Evolutionary conservation across 2,113 vertebrate genomes (phyloP).

Genomic region (Corydoras maculifer): DNA sequence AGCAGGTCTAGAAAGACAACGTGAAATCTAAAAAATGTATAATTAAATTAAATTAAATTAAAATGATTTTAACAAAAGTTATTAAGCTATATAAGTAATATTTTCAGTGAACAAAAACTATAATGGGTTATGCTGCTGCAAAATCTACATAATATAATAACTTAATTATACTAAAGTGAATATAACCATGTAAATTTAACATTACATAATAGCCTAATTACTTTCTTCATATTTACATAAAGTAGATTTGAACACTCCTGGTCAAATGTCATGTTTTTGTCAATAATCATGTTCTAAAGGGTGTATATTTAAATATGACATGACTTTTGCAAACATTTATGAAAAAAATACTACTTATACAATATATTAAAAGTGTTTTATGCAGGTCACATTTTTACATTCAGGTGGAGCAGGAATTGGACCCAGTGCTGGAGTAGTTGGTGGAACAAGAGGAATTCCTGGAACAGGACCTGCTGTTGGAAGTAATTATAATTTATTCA

Average conservation of each 20-base stretch:
- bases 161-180: not conserved
- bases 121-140: slow-evolving; percentile 21
- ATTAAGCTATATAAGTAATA: too few relatives aligned
- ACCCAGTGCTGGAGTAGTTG: not conserved
- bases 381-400: not conserved
- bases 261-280: too few relatives aligned
- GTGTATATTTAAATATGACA: too few relatives aligned
- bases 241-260: too few relatives aligned
- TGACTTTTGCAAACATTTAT: too few relatives aligned
- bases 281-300: too few relatives aligned
- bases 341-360: too few relatives aligned
- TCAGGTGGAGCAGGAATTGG: slow-evolving; percentile 26
- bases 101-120: not conserved
- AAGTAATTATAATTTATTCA: slow-evolving; percentile 11
- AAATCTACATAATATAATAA: slow-evolving; percentile 63
- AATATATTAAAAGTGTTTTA: not conserved
- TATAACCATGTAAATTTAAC: not conserved
- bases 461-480: slow-evolving; percentile 19
- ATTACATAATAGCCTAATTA: not conserved
- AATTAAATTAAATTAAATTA: too few relatives aligned
- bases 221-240: too few relatives aligned
- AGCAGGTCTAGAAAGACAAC: slow-evolving; percentile 28
- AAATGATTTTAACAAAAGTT: too few relatives aligned
- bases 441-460: slow-evolving; percentile 26
- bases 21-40: not conserved